Evolutionary conservation across 2,888 invertebrate species (phyloP).

Genomic region (Drosophila nigritarsus): DNA sequence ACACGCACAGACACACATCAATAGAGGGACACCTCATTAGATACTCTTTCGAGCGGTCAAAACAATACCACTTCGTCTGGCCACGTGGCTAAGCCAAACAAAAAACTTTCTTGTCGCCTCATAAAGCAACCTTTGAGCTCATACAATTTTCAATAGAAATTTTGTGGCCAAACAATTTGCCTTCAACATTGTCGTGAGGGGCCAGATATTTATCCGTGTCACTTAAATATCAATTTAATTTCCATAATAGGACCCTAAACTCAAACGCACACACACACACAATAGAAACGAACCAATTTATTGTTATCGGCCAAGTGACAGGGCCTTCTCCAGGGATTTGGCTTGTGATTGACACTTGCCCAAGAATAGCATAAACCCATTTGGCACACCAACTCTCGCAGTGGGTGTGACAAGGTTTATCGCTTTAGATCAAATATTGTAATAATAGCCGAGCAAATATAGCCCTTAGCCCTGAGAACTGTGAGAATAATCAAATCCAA

Average conservation of each 20-base stretch:
- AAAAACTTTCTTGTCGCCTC: slow-evolving; percentile 48
- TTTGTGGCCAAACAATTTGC: slow-evolving; percentile 70
- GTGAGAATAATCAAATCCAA: slow-evolving; percentile 48
- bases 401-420: slow-evolving; percentile 34
- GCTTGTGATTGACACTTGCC: slow-evolving; percentile 76
- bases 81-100: slow-evolving; percentile 34
- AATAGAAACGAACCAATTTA: slow-evolving; percentile 61
- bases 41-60: slow-evolving; percentile 50
- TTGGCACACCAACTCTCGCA: slow-evolving; percentile 6
- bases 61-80: slow-evolving; percentile 49
- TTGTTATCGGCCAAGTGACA: slow-evolving; percentile 66
- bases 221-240: slow-evolving; percentile 82
- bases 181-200: slow-evolving; percentile 56
- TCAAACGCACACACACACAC: slow-evolving; percentile 34
- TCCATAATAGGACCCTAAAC: slow-evolving; percentile 74
- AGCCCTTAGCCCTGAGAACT: neutral
- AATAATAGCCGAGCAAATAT: slow-evolving; percentile 50
- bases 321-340: slow-evolving; percentile 61
- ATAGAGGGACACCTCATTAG: slow-evolving; percentile 57
- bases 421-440: slow-evolving; percentile 66
- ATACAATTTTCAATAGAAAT: slow-evolving; percentile 75
- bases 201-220: slow-evolving; percentile 72
- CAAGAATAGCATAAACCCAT: slow-evolving; percentile 39
- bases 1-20: slow-evolving; percentile 17
- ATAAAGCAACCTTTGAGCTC: slow-evolving; percentile 65